These are phyloP conservation scores for Caradrina kadenii DNA, from an alignment of 2,888 invertebrate genomes.

Conservation along the genomic window DNA sequence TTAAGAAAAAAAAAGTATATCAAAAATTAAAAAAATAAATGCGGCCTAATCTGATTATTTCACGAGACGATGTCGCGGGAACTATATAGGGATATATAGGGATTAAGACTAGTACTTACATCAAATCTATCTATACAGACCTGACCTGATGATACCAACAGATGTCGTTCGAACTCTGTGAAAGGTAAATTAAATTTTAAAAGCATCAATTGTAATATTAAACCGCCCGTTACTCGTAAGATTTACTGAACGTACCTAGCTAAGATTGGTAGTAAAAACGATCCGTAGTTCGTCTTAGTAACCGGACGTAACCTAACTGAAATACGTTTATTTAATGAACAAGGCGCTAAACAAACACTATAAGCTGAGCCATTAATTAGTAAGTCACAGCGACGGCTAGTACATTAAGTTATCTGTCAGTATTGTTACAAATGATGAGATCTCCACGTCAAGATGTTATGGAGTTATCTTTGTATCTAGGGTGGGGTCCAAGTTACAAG, in stretches of 20 bases:
- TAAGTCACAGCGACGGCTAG: slow-evolving; percentile 32
- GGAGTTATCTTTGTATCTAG: slow-evolving; percentile 50
- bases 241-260: background rate
- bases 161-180: too few relatives aligned
- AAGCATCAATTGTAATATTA: too few relatives aligned
- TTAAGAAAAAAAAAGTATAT: too few relatives aligned
- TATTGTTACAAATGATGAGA: slow-evolving; percentile 53
- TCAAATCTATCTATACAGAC: too few relatives aligned
- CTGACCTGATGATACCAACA: too few relatives aligned
- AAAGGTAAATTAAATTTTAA: too few relatives aligned
- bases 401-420: slow-evolving; percentile 53
- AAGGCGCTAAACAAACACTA: slow-evolving; percentile 47
- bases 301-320: background rate
- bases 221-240: too few relatives aligned
- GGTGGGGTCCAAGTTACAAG: slow-evolving; percentile 24
- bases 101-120: too few relatives aligned
- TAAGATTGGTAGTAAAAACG: background rate
- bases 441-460: slow-evolving; percentile 42
- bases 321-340: slow-evolving; percentile 16
- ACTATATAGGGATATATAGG: too few relatives aligned
- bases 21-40: too few relatives aligned
- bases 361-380: slow-evolving; percentile 48
- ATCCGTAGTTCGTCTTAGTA: background rate
- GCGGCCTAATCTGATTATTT: too few relatives aligned
- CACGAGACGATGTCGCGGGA: too few relatives aligned